Percentiles rank a stretch among this genome's conserved stretches.
Evolutionary conservation across 2,888 invertebrate species (phyloP).

Genomic region (Xestoiulus laeticollis): DNA sequence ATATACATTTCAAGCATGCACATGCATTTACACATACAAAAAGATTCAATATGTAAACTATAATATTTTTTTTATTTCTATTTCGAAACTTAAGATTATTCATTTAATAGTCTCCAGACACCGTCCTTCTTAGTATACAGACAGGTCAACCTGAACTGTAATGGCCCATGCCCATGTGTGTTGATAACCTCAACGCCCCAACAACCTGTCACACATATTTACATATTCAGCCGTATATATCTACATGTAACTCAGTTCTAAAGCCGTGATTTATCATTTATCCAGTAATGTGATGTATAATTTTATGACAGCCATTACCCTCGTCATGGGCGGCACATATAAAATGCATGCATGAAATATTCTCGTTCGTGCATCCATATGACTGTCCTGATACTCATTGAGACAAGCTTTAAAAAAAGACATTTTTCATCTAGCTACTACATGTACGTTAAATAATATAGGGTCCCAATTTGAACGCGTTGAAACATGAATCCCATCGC

Average conservation of each 20-base stretch:
- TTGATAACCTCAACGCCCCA: conserved; percentile 4
- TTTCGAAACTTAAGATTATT: too few species aligned
- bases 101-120: too few species aligned
- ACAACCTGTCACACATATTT: conserved; percentile 34
- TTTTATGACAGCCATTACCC: conserved; percentile 31
- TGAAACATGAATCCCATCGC: not conserved
- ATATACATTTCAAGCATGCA: not conserved
- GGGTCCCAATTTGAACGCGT: not conserved
- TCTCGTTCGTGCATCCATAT: not conserved
- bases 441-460: too few species aligned
- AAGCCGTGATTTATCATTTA: conserved; percentile 43
- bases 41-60: too few species aligned
- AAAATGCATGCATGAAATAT: not conserved
- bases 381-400: not conserved
- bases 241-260: not conserved
- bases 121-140: too few species aligned
- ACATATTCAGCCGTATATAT: not conserved
- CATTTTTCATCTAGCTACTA: not conserved
- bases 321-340: conserved; percentile 20
- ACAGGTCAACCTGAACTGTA: not conserved
- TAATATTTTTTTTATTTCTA: too few species aligned
- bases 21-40: too few species aligned
- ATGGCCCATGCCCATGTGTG: not conserved
- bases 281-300: conserved; percentile 31
- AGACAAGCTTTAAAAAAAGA: not conserved